Conservation (phyloP, 2,888 invertebrate species). For the Morinoia aosen region DNA sequence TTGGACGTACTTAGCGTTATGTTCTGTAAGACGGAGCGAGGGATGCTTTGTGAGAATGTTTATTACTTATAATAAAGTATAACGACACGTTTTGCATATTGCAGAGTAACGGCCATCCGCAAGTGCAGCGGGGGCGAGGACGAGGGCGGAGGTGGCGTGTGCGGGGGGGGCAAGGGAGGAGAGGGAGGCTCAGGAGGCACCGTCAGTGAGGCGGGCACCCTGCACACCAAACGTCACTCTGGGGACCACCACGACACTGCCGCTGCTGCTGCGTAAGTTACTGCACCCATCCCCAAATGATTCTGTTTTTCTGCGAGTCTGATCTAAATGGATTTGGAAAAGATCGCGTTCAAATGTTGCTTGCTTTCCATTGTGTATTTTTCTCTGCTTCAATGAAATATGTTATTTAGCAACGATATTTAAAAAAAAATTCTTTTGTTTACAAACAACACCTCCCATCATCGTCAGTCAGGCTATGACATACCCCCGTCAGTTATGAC, state of each 20-base stretch:
- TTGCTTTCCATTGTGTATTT: too few species aligned
- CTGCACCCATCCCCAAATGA: background rate
- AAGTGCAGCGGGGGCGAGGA: conserved; percentile 81
- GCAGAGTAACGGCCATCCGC: conserved; percentile 76
- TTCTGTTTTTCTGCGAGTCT: too few species aligned
- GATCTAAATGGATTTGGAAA: too few species aligned
- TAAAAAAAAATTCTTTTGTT: too few species aligned
- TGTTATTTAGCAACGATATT: too few species aligned
- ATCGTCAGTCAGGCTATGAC: conserved; percentile 47
- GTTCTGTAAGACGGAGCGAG: too few species aligned
- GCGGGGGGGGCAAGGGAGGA: conserved; percentile 67
- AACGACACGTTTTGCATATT: background rate
- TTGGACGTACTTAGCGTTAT: too few species aligned
- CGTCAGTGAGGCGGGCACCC: conserved; percentile 90
- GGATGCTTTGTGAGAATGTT: background rate
- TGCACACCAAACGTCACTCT: conserved; percentile 90
- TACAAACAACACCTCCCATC: too few species aligned
- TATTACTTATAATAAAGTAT: background rate
- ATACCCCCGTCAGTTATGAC: conserved; percentile 61
- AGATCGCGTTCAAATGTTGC: too few species aligned
- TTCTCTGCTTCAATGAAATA: too few species aligned
- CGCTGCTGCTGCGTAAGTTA: conserved; percentile 13
- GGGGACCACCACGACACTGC: conserved; percentile 75
- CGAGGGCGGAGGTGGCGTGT: conserved; percentile 61
- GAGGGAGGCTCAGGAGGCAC: conserved; percentile 74